Percentiles rank a stretch among this genome's conserved stretches.
phyloP scores from a whole-genome alignment of 2,888 invertebrate species.

The Timandra comae region DNA sequence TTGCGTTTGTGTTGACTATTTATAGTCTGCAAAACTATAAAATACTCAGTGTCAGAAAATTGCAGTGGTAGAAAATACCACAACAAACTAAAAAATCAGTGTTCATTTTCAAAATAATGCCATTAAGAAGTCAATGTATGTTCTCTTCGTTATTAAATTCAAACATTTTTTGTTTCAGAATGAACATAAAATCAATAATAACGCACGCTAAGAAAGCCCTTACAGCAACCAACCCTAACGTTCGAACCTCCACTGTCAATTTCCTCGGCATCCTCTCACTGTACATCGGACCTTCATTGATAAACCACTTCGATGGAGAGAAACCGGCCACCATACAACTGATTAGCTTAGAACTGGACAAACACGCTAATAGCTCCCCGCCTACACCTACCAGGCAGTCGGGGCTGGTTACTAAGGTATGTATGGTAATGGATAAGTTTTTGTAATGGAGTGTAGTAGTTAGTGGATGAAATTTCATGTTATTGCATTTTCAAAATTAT shows the following conservation, averaged over 20 bases:
- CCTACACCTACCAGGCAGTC: constrained; percentile 84
- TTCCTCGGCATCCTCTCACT: constrained; percentile 87
- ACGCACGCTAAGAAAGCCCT: constrained; percentile 90
- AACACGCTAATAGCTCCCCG: constrained; percentile 84
- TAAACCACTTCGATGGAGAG: constrained; percentile 90
- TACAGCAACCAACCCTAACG: constrained; percentile 89
- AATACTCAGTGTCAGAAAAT: no score
- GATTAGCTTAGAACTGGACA: constrained; percentile 91
- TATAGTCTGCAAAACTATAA: no score
- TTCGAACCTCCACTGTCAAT: constrained; percentile 85
- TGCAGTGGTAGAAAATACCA: no score
- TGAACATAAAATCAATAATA: constrained; percentile 84
- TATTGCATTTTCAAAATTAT: no score
- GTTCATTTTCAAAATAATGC: no score
- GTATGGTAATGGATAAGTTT: no score
- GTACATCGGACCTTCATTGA: constrained; percentile 85
- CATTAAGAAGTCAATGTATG: no score
- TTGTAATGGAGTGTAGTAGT: no score
- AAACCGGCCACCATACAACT: constrained; percentile 89
- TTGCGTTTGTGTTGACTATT: no score
- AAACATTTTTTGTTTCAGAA: constrained; percentile 46
- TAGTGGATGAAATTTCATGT: no score
- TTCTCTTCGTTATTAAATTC: no score
- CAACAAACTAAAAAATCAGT: no score
- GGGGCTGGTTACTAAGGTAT: constrained; percentile 60